Percentiles rank a stretch among this genome's conserved stretches.
Evolutionary conservation across 2,113 vertebrate species (phyloP).

Genomic region (Neogobius melanostomus): DNA sequence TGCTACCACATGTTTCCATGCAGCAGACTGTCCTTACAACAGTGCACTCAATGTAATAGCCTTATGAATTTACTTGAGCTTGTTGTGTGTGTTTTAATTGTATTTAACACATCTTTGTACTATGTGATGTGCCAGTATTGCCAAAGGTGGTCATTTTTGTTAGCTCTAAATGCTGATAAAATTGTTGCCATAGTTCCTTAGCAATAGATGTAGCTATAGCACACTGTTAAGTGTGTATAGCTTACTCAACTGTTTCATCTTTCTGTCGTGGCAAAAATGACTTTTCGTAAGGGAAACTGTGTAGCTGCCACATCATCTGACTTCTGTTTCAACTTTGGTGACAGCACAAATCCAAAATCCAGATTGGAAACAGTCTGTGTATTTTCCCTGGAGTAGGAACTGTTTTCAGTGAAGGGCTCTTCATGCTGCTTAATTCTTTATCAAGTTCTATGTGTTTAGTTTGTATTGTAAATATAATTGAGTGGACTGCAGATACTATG

Average conservation of each 20-base stretch:
- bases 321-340: constrained; percentile 41
- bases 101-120: too few species aligned
- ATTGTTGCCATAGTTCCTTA: neutral
- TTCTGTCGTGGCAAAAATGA: too few species aligned
- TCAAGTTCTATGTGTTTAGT: constrained; percentile 18
- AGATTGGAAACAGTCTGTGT: constrained; percentile 45
- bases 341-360: constrained; percentile 47
- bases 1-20: constrained; percentile 21
- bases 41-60: constrained; percentile 6
- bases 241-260: too few species aligned
- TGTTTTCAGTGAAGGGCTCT: constrained; percentile 29
- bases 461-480: constrained; percentile 18
- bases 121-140: too few species aligned
- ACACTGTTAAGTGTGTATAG: too few species aligned
- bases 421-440: constrained; percentile 17
- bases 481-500: constrained; percentile 25
- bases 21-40: neutral
- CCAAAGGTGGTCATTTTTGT: neutral
- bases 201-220: neutral
- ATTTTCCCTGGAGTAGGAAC: constrained; percentile 31
- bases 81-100: too few species aligned
- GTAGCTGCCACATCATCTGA: constrained; percentile 50
- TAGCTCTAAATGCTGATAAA: neutral
- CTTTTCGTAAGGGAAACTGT: neutral
- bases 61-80: neutral